Evolutionary conservation across 1,140 invertebrate species (phyloP).

Genomic region (Anastrepha ludens): DNA sequence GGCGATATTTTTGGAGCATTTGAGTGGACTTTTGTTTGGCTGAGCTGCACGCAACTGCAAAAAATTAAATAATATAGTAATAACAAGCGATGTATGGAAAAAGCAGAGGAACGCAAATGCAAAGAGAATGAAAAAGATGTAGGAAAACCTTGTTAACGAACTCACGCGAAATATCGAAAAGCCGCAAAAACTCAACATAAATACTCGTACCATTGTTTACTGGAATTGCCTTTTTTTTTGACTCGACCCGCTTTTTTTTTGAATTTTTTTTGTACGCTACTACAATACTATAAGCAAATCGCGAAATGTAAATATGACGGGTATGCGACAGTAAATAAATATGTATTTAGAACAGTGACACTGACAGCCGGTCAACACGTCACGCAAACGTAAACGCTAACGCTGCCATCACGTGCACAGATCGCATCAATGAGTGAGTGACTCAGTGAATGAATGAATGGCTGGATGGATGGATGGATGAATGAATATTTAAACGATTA

Average conservation of each 20-base stretch:
- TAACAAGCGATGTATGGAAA: constrained; percentile 24
- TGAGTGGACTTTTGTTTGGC: constrained; percentile 24
- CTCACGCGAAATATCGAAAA: not conserved
- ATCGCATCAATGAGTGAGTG: not conserved
- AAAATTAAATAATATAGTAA: not conserved
- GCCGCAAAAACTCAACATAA: not conserved
- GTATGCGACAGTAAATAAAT: not conserved
- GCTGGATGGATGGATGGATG: not conserved
- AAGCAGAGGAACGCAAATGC: not conserved
- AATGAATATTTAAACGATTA: not conserved
- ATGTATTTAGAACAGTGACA: not conserved
- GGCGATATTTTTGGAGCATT: not conserved
- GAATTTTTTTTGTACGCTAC: not conserved
- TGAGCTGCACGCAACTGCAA: not conserved
- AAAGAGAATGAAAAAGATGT: not conserved
- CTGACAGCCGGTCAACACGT: not conserved
- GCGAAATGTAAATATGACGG: constrained; percentile 36
- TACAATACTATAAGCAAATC: not conserved
- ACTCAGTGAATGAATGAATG: not conserved
- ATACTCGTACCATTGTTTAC: not conserved
- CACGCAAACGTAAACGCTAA: not conserved
- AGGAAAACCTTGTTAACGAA: constrained; percentile 11
- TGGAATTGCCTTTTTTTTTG: not conserved
- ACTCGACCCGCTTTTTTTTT: not conserved
- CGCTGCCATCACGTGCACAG: not conserved